phyloP scores from a whole-genome alignment of 2,888 invertebrate genomes.

The Agonopterix heracliana region DNA sequence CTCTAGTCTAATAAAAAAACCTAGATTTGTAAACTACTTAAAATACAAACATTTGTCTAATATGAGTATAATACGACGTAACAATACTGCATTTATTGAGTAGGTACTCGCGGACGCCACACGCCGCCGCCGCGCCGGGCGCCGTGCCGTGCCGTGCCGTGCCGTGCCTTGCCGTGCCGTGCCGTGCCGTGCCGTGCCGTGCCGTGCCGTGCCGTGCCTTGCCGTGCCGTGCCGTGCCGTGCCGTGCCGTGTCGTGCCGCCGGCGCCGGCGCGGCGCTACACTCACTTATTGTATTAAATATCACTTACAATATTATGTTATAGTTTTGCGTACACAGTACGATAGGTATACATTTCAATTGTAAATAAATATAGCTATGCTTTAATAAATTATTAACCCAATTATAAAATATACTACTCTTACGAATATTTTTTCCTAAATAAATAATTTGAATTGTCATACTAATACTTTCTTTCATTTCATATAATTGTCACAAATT shows the following conservation, averaged over 20 bases:
- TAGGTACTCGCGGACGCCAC: neutral
- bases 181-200: neutral
- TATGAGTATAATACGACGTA: too few species aligned
- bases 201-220: neutral
- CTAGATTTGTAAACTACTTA: too few species aligned
- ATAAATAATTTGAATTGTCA: slow-evolving; percentile 29
- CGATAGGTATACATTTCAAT: slow-evolving; percentile 14
- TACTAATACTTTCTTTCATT: too few species aligned
- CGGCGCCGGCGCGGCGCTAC: neutral
- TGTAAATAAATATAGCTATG: slow-evolving; percentile 1
- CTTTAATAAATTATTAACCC: too few species aligned
- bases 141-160: too few species aligned
- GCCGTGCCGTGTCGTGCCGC: neutral
- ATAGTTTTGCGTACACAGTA: slow-evolving; percentile 24
- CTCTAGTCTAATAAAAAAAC: too few species aligned
- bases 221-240: too few species aligned
- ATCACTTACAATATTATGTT: neutral
- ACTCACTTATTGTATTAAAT: neutral
- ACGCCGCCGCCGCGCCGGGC: neutral
- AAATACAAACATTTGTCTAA: too few species aligned
- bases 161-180: neutral
- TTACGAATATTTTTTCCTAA: slow-evolving; percentile 23
- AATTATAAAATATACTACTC: too few species aligned
- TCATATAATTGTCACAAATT: slow-evolving; percentile 15
- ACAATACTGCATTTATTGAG: neutral